Evolutionary conservation across 2,888 invertebrate genomes (phyloP), one percentile per base, ranked within the genome.

Genomic region (Cryptophagus acutangulus): DNA sequence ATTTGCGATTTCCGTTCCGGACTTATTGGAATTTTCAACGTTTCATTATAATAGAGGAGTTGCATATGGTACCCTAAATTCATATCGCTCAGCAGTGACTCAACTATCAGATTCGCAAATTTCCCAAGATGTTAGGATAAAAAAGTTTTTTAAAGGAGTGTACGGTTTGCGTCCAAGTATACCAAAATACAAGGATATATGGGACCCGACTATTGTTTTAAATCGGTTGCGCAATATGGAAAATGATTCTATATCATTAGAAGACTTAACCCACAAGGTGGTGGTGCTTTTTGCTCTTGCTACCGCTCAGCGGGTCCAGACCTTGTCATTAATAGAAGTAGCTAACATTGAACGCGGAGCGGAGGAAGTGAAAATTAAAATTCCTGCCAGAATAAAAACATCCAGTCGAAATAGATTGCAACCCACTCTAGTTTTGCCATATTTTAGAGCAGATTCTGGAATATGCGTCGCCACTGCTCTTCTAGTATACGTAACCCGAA

Each of bases 381-480:
- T 29, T 29, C 6, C 30, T 9, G 6, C 6, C 6, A 8, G 8
- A 6, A 9, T 29, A n/a, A 29, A 29, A n/a, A 29, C 30, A 6
- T 29, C 30, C 6, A 10, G 10, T 9, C 5, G 9, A 9, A 29
- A 29, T n/a, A 29, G 12, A 10, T 6, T 6, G 10, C 30, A 29
- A 29, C 30, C 30, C 8, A 5, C 6, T 9, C 12, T 29, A 6
- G 8, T 9, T 10, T 29, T 29, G 30, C 30, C 30, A 8, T 29
- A 10, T 10, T 9, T 8, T 29, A 8, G 12, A 8, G 10, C 6
- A 6, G 12, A 29, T 6, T 29, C n/a, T n/a, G n/a, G n/a, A n/a
- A n/a, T n/a, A 10, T 29, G 30, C 12, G 30, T 29, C 10, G 30
- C 30, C 12, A 29, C 5, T 8, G 12, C 30, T 9, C 30, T 29